Percentiles rank a stretch among this genome's conserved stretches.
phyloP scores from a whole-genome alignment of 2,797 vertebrate species.

The Pitangus sulphuratus region DNA sequence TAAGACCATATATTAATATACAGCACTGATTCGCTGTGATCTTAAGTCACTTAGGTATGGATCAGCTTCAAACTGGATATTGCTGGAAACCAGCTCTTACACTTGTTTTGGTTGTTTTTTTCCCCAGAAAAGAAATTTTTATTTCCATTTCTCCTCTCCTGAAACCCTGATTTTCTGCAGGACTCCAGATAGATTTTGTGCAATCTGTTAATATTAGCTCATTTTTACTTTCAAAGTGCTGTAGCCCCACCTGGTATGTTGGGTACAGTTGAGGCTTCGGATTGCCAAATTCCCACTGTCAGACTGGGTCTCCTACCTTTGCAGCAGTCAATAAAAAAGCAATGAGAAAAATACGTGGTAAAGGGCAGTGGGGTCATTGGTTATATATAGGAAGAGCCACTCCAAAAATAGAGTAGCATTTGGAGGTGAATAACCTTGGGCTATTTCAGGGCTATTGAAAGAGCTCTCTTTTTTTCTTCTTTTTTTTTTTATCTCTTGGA shows the following conservation, averaged over 20 bases:
- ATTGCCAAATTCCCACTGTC: neutral
- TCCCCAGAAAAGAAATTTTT: neutral
- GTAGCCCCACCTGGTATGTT: neutral
- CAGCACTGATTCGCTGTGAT: neutral
- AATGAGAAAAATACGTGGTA: neutral
- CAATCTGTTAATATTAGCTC: neutral
- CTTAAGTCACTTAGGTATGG: neutral
- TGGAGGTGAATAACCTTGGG: neutral
- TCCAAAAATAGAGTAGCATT: constrained; percentile 42
- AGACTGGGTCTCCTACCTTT: neutral
- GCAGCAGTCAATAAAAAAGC: constrained; percentile 3
- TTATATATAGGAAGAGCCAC: constrained; percentile 15
- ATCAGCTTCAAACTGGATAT: neutral
- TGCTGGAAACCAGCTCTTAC: neutral
- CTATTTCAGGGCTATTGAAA: constrained; percentile 25
- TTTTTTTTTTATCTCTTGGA: neutral
- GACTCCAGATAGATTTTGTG: neutral
- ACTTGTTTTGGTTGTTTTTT: neutral
- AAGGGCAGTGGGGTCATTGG: neutral
- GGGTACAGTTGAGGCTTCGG: neutral
- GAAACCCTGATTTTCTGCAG: neutral
- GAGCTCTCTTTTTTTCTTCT: neutral
- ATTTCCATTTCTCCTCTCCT: neutral
- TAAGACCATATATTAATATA: neutral
- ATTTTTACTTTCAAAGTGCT: neutral